A percentile compares a stretch with the other conserved stretches of the same genome.
Evolutionary conservation across 2,797 vertebrate genomes (phyloP).

Genomic region (Pangasius macronema): DNA sequence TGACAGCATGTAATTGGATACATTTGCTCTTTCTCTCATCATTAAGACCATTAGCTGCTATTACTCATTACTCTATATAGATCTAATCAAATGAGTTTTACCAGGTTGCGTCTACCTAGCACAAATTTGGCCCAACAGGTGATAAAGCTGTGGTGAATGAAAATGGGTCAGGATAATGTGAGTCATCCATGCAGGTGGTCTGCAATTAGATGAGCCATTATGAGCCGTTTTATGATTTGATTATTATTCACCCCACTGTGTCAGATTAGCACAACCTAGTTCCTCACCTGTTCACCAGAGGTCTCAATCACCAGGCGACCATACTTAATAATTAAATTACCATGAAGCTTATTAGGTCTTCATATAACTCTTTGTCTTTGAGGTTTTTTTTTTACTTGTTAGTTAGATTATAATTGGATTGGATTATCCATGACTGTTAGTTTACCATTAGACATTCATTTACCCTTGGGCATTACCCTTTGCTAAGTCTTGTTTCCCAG

Average conservation of each 20-base stretch:
- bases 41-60: slow-evolving; percentile 17
- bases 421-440: neutral
- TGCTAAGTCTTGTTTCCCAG: neutral
- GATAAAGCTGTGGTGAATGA: slow-evolving; percentile 22
- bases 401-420: neutral
- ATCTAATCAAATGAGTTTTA: slow-evolving; percentile 39
- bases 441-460: neutral
- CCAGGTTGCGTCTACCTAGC: neutral
- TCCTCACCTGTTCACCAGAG: neutral
- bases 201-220: slow-evolving; percentile 30
- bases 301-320: slow-evolving; percentile 7
- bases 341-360: neutral
- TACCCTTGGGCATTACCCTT: neutral
- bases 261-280: neutral
- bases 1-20: neutral
- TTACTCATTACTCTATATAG: slow-evolving; percentile 23
- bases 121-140: slow-evolving; percentile 39
- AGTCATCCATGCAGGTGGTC: slow-evolving; percentile 8
- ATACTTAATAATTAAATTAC: neutral
- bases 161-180: slow-evolving; percentile 32
- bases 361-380: neutral
- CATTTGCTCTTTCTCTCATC: slow-evolving; percentile 15
- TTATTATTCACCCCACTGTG: slow-evolving; percentile 7
- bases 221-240: slow-evolving; percentile 29
- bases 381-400: neutral